Conservation (phyloP, 1,140 invertebrate species). For the Cherax destructor region DNA sequence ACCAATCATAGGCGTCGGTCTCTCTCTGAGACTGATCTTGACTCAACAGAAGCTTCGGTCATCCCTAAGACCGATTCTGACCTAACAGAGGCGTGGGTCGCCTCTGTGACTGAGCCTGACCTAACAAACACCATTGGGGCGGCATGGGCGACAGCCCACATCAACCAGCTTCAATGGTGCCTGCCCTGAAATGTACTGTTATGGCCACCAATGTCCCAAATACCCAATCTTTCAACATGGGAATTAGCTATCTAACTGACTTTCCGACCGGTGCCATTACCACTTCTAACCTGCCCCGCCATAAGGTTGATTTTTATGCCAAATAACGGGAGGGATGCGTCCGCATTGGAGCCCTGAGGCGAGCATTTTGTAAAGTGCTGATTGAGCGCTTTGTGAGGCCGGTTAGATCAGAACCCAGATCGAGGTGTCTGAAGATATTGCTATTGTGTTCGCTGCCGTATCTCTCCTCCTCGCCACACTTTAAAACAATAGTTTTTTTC, state of each 20-base stretch:
- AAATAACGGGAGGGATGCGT: conserved; percentile 51
- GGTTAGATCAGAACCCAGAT: conserved; percentile 71
- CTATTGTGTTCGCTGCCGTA: conserved; percentile 50
- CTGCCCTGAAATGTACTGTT: conserved; percentile 70
- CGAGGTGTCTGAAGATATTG: conserved; percentile 71
- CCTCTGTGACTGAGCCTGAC: conserved; percentile 14
- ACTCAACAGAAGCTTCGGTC: too few relatives aligned
- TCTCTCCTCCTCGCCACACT: conserved; percentile 12
- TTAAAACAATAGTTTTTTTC: conserved; percentile 40
- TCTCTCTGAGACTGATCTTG: too few relatives aligned
- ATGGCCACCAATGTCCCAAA: conserved; percentile 71
- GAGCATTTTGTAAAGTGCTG: conserved; percentile 72
- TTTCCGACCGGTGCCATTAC: conserved; percentile 33
- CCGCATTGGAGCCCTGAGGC: conserved; percentile 43
- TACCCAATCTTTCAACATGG: conserved; percentile 70
- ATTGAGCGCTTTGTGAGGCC: conserved; percentile 71
- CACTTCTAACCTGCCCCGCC: conserved; percentile 50
- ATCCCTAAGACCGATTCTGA: neutral
- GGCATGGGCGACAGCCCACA: conserved; percentile 58
- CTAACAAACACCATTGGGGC: conserved; percentile 41
- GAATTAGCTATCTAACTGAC: conserved; percentile 67
- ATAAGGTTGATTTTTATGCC: conserved; percentile 64
- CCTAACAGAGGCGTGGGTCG: neutral
- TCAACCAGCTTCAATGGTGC: conserved; percentile 68
- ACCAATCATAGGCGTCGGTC: too few relatives aligned